Evolutionary conservation across 2,888 invertebrate genomes (phyloP).

Genomic region (Dysmachus trigonus): DNA sequence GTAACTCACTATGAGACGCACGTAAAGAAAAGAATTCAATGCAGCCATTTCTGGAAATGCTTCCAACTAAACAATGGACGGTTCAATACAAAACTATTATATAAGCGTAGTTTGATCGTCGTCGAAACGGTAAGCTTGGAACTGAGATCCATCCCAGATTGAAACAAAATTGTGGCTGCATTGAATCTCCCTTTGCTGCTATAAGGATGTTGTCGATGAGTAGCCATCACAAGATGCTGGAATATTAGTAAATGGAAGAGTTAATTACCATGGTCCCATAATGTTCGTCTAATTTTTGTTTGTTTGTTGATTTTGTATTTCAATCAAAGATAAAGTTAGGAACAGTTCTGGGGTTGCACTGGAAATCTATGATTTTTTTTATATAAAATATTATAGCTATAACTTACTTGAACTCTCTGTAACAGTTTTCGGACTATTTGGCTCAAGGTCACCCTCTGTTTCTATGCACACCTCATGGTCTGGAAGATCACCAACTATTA

Average conservation of each 20-base stretch:
- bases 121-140: slow-evolving; percentile 54
- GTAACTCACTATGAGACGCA: slow-evolving; percentile 34
- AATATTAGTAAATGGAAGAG: slow-evolving; percentile 59
- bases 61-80: slow-evolving; percentile 31
- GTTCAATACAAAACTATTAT: slow-evolving; percentile 44
- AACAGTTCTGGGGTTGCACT: neutral
- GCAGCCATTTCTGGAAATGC: slow-evolving; percentile 29
- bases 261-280: slow-evolving; percentile 9
- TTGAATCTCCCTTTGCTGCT: slow-evolving; percentile 61
- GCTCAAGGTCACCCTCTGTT: slow-evolving; percentile 62
- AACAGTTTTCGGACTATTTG: slow-evolving; percentile 68
- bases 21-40: slow-evolving; percentile 35
- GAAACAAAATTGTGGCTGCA: slow-evolving; percentile 54
- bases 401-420: slow-evolving; percentile 73
- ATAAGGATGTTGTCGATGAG: slow-evolving; percentile 77
- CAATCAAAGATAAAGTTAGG: neutral
- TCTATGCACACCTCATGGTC: slow-evolving; percentile 55
- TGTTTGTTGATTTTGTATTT: neutral
- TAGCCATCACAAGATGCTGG: slow-evolving; percentile 78
- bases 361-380: neutral
- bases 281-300: neutral
- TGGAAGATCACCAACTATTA: slow-evolving; percentile 52
- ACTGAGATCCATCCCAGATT: slow-evolving; percentile 55
- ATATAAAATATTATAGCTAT: neutral
- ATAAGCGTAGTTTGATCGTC: slow-evolving; percentile 54